These are phyloP conservation scores for Paedocypris sp. DNA, from an alignment of 2,113 vertebrate genomes.

Conservation along the genomic window DNA sequence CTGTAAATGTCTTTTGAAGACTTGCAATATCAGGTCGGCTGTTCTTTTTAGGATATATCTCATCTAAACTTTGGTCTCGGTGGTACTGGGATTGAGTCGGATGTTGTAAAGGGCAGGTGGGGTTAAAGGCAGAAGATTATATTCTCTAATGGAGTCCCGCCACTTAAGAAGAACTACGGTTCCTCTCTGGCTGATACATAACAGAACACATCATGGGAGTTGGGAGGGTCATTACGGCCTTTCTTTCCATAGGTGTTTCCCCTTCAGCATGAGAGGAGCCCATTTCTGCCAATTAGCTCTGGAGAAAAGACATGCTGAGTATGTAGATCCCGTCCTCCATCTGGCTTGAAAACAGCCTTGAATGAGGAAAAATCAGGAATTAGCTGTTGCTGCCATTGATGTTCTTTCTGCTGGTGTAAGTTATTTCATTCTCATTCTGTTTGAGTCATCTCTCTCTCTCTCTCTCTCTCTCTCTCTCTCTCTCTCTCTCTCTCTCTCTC, in stretches of 20 bases:
- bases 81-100: constrained; percentile 8
- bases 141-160: constrained; percentile 17
- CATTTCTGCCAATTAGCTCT: neutral
- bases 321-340: neutral
- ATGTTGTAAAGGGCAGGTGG: neutral
- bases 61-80: too few species aligned
- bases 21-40: too few species aligned
- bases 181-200: constrained; percentile 14
- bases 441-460: neutral
- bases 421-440: neutral
- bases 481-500: neutral
- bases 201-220: constrained; percentile 4
- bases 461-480: neutral
- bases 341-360: neutral
- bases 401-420: neutral
- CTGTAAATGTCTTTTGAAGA: neutral
- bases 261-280: neutral
- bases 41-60: too few species aligned
- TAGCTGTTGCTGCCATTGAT: neutral
- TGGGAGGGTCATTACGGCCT: neutral
- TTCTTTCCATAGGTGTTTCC: neutral
- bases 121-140: constrained; percentile 18
- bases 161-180: neutral
- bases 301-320: neutral
- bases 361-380: neutral